A percentile compares a stretch with the other conserved stretches of the same genome.
phyloP scores from a whole-genome alignment of 2,888 invertebrate species.

The Beris chalybata region DNA sequence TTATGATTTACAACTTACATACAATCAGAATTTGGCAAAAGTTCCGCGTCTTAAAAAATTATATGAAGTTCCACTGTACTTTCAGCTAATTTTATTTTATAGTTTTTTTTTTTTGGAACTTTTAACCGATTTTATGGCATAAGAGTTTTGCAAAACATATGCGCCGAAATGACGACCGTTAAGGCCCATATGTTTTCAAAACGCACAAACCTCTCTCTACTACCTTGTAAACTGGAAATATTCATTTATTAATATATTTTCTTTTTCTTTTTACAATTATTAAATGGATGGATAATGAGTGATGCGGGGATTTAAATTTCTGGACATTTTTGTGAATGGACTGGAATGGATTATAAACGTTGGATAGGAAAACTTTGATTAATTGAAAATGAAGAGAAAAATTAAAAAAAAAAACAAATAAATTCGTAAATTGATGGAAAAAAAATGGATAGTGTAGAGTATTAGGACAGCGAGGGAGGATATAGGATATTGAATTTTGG shows the following conservation, averaged over 20 bases:
- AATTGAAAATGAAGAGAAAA: slow-evolving; percentile 7
- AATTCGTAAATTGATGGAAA: slow-evolving; percentile 25
- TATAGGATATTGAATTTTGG: slow-evolving; percentile 4
- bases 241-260: slow-evolving; percentile 39
- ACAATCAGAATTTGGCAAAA: slow-evolving; percentile 17
- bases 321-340: slow-evolving; percentile 39
- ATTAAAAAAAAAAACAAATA: slow-evolving; percentile 7
- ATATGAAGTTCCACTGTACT: too few species aligned
- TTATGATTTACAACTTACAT: slow-evolving; percentile 14
- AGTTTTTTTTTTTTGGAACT: slow-evolving; percentile 5
- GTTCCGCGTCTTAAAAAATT: slow-evolving; percentile 19
- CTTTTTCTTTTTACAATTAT: slow-evolving; percentile 39
- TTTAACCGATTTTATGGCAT: slow-evolving; percentile 1
- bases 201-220: background rate
- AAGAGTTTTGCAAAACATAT: slow-evolving; percentile 22
- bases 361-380: slow-evolving; percentile 36
- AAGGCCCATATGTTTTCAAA: slow-evolving; percentile 24
- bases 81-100: slow-evolving; percentile 19
- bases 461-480: slow-evolving; percentile 39
- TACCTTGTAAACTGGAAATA: slow-evolving; percentile 21
- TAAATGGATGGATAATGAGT: slow-evolving; percentile 38
- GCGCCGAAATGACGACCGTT: background rate
- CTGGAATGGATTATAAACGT: slow-evolving; percentile 37
- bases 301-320: slow-evolving; percentile 39
- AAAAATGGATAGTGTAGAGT: slow-evolving; percentile 30